Percentiles rank a stretch among this genome's conserved stretches.
Conservation (phyloP, 2,113 vertebrate genomes). For the Sinocyclocheilus rhinocerous region DNA sequence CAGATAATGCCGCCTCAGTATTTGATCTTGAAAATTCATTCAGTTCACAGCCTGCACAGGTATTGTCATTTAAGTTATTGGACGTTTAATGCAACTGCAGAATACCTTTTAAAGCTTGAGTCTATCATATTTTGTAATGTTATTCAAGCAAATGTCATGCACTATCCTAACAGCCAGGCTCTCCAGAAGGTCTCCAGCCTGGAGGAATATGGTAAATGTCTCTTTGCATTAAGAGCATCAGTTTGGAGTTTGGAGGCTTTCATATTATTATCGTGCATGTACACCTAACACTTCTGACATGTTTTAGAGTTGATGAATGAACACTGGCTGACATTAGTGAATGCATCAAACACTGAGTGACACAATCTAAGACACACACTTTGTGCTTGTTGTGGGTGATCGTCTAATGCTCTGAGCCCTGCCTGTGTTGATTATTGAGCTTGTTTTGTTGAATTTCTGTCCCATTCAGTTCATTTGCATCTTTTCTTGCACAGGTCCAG, state of each 20-base stretch:
- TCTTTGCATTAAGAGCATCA: neutral
- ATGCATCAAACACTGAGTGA: neutral
- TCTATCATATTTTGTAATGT: neutral
- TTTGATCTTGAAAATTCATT: conserved; percentile 80
- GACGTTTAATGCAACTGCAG: neutral
- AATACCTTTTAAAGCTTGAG: neutral
- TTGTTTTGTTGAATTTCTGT: neutral
- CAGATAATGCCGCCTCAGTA: conserved; percentile 83
- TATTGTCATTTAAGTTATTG: conserved; percentile 61
- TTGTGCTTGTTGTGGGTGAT: neutral
- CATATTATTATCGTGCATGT: neutral
- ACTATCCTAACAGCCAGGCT: conserved; percentile 66
- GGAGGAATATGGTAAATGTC: conserved; percentile 75
- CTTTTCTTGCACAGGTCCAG: conserved; percentile 72
- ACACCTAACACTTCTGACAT: neutral
- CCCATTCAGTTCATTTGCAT: neutral
- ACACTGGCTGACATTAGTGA: neutral
- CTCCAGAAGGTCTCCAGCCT: conserved; percentile 71
- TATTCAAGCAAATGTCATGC: conserved; percentile 39
- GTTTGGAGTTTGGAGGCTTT: neutral
- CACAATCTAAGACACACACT: neutral
- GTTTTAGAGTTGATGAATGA: neutral
- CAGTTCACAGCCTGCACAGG: conserved; percentile 80
- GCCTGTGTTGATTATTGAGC: neutral
- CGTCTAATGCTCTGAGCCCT: neutral